Percentiles rank a stretch among this genome's conserved stretches.
Evolutionary conservation across 2,888 invertebrate species (phyloP).

Genomic region (Rhaphigaster nebulosa): DNA sequence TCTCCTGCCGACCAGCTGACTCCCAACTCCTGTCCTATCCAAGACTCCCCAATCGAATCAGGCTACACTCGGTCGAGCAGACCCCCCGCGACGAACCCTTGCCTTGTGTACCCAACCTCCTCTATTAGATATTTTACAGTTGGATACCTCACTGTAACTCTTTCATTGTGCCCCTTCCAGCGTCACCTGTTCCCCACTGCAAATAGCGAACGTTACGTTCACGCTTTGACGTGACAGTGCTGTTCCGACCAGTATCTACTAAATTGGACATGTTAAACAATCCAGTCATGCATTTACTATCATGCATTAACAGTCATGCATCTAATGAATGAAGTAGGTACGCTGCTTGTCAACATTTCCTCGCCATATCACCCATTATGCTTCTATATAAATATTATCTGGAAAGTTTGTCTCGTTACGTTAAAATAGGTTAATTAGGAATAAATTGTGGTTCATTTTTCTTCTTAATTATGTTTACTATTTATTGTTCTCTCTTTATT

Average conservation of each 20-base stretch:
- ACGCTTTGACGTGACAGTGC: neutral
- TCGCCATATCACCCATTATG: neutral
- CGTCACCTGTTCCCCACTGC: conserved; percentile 26
- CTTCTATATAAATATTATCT: too few relatives aligned
- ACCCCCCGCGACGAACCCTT: conserved; percentile 54
- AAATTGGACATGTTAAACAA: neutral
- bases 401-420: too few relatives aligned
- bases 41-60: conserved; percentile 25
- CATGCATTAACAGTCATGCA: too few relatives aligned
- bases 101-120: conserved; percentile 40
- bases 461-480: too few relatives aligned
- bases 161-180: conserved; percentile 22
- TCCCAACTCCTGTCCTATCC: neutral
- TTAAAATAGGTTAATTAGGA: too few relatives aligned
- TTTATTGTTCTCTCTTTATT: too few relatives aligned
- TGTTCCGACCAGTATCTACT: neutral
- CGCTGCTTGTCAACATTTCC: neutral
- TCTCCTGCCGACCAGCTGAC: conserved; percentile 32
- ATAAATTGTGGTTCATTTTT: too few relatives aligned
- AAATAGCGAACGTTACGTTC: conserved; percentile 27
- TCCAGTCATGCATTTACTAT: neutral
- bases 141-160: conserved; percentile 50
- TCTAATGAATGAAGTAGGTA: neutral
- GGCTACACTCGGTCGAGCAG: neutral
- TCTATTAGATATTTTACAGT: conserved; percentile 56